These are phyloP conservation scores for Sebastes taczanowskii DNA, from an alignment of 2,797 vertebrate species.

Conservation along the genomic window DNA sequence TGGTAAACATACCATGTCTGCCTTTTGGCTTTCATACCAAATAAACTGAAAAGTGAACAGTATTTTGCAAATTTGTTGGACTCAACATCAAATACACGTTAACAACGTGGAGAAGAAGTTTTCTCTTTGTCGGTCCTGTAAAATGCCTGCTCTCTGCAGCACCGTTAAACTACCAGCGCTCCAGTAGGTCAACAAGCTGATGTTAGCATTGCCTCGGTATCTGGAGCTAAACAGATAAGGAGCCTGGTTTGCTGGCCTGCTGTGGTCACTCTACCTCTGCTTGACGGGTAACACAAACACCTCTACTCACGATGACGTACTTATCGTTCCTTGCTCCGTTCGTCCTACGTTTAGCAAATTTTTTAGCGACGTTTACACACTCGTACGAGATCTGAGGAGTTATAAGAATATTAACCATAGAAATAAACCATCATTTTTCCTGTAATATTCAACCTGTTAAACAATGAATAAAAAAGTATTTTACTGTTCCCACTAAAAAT, in stretches of 20 bases:
- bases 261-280: not conserved
- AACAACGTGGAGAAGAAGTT: not conserved
- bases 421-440: not conserved
- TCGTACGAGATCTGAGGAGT: not conserved
- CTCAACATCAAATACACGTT: not conserved
- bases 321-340: too few species aligned
- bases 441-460: not conserved
- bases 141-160: not conserved
- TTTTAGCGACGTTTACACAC: not conserved
- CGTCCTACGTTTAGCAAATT: fast-evolving
- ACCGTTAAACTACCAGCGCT: not conserved
- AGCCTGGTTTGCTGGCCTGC: not conserved
- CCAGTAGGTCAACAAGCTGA: not conserved
- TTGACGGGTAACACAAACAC: not conserved
- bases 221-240: not conserved
- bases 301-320: not conserved
- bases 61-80: not conserved
- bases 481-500: not conserved
- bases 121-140: not conserved
- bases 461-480: not conserved
- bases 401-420: not conserved
- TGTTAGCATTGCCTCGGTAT: not conserved
- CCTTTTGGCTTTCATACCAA: not conserved
- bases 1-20: not conserved
- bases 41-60: not conserved